Evolutionary conservation across 2,797 vertebrate genomes (phyloP).

Genomic region (Agapornis canus): DNA sequence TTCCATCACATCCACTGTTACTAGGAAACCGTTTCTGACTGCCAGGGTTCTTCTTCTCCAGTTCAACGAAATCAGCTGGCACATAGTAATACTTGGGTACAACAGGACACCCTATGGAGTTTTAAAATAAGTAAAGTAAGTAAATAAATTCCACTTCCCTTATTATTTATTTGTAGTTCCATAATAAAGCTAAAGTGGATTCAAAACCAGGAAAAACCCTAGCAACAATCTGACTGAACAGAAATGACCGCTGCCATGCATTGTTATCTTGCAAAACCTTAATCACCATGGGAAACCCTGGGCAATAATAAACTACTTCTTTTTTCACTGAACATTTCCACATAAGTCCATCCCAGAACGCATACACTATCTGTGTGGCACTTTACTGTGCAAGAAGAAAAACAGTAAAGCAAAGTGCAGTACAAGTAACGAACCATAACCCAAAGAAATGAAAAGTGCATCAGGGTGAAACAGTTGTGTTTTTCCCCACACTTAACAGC

Average conservation of each 20-base stretch:
- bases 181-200: background rate
- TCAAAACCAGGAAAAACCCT: background rate
- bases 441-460: background rate
- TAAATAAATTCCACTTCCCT: background rate
- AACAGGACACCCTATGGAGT: slow-evolving; percentile 83
- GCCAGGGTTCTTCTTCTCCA: slow-evolving; percentile 88
- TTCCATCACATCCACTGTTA: slow-evolving; percentile 90
- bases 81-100: slow-evolving; percentile 96
- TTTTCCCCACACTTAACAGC: background rate
- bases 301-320: background rate
- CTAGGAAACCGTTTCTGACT: slow-evolving; percentile 96
- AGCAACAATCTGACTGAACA: background rate
- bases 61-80: slow-evolving; percentile 93
- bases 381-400: background rate
- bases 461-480: background rate
- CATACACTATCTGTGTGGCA: background rate
- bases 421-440: background rate
- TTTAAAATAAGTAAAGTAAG: slow-evolving; percentile 28
- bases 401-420: background rate
- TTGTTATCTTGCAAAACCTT: background rate
- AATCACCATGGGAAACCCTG: background rate
- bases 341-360: background rate
- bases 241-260: background rate
- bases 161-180: background rate
- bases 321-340: background rate